Evolutionary conservation across 2,888 invertebrate species (phyloP), one percentile per base, ranked within the genome.

Genomic region (Eristalis intricaria): DNA sequence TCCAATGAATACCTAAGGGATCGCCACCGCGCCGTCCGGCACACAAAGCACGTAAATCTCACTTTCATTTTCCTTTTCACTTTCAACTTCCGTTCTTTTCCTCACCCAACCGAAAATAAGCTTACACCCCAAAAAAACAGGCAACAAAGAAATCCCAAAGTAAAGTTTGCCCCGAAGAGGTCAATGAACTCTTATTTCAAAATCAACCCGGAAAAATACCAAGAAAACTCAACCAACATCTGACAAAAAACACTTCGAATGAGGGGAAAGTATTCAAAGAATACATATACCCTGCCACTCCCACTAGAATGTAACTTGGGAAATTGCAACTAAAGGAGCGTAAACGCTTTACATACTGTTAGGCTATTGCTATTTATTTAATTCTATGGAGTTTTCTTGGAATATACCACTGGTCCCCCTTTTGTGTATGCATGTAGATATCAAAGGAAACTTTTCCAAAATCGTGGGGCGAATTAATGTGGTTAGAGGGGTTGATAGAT

Each of bases 221-320:
- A 70, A 74, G 56, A 29, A 74, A 81, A 66, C 35, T 22, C 60
- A n/a, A 64, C 29, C 61, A 56, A 56, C 32, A 11, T 50, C 50
- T 50, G 11, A 15, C 50, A 63, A 78, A 76, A 10, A 58, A 22
- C 13, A 26, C 60, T 23, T 43, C n/a, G 10, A 70, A 68, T 22
- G 68, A 69, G 71, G 75, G 66, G 63, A 71, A 71, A 56, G 22
- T 69, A 19, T 60, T 40, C 11, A 40, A 40, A 15, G 26, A n/a
- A 50, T 19, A 19, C 38, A 71, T 74, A 74, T 69, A 68, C 63
- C 64, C 81, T 76, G 82, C 76, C 82, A 76, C 82, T 82, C 82
- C 82, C 76, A 82, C 82, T 82, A 71, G n/a, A 76, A 65, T 82
- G 75, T 61, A 58, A 65, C 82, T 82, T 82, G 76, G 69, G 82